Evolutionary conservation across 2,113 vertebrate species (phyloP).

Genomic region (Alectura lathami): DNA sequence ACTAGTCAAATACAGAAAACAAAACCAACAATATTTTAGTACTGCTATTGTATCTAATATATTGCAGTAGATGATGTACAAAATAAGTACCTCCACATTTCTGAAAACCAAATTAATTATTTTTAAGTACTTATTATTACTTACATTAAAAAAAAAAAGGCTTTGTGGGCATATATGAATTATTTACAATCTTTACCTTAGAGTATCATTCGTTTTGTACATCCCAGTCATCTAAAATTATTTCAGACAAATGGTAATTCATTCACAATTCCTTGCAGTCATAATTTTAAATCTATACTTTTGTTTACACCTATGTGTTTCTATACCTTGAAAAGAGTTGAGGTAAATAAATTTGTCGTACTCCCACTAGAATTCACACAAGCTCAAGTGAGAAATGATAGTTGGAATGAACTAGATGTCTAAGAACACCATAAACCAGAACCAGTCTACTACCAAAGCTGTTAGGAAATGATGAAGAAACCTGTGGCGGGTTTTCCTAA

Average conservation of each 20-base stretch:
- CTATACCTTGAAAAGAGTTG: not conserved
- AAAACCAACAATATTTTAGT: not conserved
- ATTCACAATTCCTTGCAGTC: not conserved
- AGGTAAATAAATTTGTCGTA: not conserved
- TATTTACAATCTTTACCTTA: not conserved
- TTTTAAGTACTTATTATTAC: not conserved
- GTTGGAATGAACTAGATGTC: not conserved
- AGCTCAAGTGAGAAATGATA: not conserved
- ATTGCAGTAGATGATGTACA: not conserved
- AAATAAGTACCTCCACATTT: not conserved
- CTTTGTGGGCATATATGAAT: not conserved
- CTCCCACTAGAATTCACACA: not conserved
- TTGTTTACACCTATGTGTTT: not conserved
- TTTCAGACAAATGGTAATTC: not conserved
- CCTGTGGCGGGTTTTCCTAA: not conserved
- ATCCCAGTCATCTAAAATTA: not conserved
- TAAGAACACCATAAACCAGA: not conserved
- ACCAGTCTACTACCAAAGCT: not conserved
- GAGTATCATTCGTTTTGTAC: not conserved
- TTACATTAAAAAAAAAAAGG: accelerated
- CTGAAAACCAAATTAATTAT: not conserved
- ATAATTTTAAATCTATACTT: not conserved
- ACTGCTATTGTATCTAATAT: too few species aligned
- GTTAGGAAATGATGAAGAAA: not conserved
- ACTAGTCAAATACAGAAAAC: not conserved